Evolutionary conservation across 2,113 vertebrate species (phyloP), one percentile per base, ranked within the genome.

Genomic region (Cynocephalus volans): DNA sequence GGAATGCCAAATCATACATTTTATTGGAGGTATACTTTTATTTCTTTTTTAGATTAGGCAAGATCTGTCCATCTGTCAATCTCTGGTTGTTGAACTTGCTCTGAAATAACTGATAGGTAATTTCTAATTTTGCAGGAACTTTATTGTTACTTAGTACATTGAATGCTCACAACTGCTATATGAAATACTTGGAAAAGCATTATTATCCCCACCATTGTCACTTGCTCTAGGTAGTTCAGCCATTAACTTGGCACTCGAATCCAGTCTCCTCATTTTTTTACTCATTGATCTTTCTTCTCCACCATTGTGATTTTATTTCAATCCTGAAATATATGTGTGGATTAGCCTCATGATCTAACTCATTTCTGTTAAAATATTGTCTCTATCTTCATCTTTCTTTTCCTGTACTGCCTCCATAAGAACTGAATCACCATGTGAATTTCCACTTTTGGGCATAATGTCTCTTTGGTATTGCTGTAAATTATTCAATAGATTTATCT

Each of bases 311-410:
- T 75, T 92, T 92, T 93, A 52, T 93, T 73, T 48, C 4, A 69
- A 26, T 28, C 24, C 48, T 92, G 26, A 97, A 96, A 83, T 93
- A 83, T 93, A 36, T 14, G 1, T 64, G 2, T 88, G 36, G 13
- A 80, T 33, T 92, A 77, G 4, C 67, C n/a, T 67, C 58, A 54
- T 48, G 83, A 70, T 31, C 28, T 65, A 95, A 91, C 24, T 95
- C 45, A 65, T 72, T 95, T 94, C 45, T 92, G 54, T 95, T 95
- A 96, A 96, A 94, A 88, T 75, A 58, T 41, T 83, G n/a, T 70
- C 52, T 73, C 10, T 80, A 24, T 93, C 41, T 85, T 92, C 52
- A 75, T 72, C 33, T 93, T 93, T 96, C 72, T 70, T 97, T 96
- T 89, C 67, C 60, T 60, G 19, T 72, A n/a, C 28, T 92, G 8